phyloP scores from a whole-genome alignment of 2,797 vertebrate species.

The Coluber constrictor region DNA sequence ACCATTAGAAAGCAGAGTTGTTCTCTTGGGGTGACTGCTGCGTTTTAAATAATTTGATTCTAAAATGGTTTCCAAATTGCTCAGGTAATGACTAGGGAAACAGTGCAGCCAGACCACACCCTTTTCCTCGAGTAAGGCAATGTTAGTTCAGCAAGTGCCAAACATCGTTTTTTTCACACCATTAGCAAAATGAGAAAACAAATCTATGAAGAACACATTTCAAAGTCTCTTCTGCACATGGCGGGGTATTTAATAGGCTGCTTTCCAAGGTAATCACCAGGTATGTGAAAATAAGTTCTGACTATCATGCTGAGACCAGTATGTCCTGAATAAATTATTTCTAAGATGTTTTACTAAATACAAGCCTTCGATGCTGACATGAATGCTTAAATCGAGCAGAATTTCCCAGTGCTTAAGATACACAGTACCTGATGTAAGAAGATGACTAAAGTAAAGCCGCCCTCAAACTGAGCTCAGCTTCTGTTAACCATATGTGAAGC shows the following conservation, averaged over 20 bases:
- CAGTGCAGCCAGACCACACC: neutral
- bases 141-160: neutral
- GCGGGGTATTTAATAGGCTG: neutral
- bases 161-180: neutral
- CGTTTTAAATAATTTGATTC: conserved; percentile 6
- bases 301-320: neutral
- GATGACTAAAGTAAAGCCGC: neutral
- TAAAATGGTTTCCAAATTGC: conserved; percentile 23
- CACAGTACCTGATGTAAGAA: neutral
- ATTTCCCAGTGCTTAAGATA: neutral
- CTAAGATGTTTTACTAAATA: neutral
- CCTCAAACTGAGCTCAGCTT: neutral
- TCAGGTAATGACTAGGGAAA: conserved; percentile 4
- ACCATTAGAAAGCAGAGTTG: neutral
- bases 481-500: neutral
- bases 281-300: neutral
- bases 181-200: conserved; percentile 2
- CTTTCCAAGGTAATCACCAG: neutral
- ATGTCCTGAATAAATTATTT: conserved; percentile 24
- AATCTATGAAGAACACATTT: conserved; percentile 19
- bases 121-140: neutral
- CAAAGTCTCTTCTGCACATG: neutral
- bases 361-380: neutral
- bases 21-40: neutral
- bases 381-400: neutral